Base-by-base conservation (phyloP, 2,797 vertebrate genomes). In the Micromesistius poutassou region DNA sequence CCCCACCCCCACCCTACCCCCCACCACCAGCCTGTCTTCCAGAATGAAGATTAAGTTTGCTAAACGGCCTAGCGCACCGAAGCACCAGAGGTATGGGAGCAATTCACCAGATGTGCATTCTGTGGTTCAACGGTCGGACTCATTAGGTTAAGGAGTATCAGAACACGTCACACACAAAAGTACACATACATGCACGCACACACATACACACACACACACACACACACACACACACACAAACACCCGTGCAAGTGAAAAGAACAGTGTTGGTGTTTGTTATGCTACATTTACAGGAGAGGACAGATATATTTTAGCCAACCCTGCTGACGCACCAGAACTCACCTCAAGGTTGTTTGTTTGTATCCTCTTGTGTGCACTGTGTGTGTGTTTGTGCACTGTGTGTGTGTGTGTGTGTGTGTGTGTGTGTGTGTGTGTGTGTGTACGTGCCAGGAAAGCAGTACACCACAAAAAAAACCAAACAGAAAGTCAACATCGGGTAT, bases 31-130 rank as follows among this genome's bases (percentile, higher is more conserved):
- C 71, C 79, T 4, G 25, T 91, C 88, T 85, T 82, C 81, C 75
- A 83, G 81, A 90, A 88, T 88, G 85, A 90, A 91, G 90, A 92
- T 91, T 87, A 90, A 86, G 87, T 90, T 91, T 83, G 83, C 87
- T 80, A 86, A 87, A 83, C 80, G 89, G 87, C 86, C 88, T 87
- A 87, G 88, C 90, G 84, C 85, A 87, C 82, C 78, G 14, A 86
- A 86, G 87, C 90, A 82, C 87, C 84, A 83, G 85, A 78, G 89
- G 87, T 87, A 87, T 89, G 87, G 81, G 42, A 83, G 85, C 80
- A 71, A 86, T 87, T 85, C 84, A 78, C 79, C 84, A 78, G 78
- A 75, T 75, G 50, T 71, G 79, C 77, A 77, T 79, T 85, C 80
- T 76, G 77, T 73, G 80, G 71, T 83, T 82, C 83, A 75, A 68